Percentiles rank a stretch among this genome's conserved stretches.
These are phyloP conservation scores for Megaustenia siamemsis DNA, from an alignment of 2,888 invertebrate genomes.

Conservation along the genomic window DNA sequence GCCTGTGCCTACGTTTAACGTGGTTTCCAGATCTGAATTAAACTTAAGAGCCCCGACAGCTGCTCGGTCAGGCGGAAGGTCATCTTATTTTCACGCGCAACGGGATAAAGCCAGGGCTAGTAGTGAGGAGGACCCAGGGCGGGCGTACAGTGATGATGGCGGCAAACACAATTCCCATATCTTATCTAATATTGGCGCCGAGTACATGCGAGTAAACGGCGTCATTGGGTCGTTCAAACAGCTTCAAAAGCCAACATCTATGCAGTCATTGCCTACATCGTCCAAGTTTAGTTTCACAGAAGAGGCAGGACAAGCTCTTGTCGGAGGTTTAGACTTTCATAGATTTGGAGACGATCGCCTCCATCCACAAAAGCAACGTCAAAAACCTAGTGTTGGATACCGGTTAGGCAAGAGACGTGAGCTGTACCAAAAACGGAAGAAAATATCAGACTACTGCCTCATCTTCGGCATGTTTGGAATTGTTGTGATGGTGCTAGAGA, in stretches of 20 bases:
- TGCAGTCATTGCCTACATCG: constrained; percentile 93
- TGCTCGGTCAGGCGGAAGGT: constrained; percentile 52
- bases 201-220: constrained; percentile 96
- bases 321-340: constrained; percentile 94
- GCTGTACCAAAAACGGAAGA: constrained; percentile 97
- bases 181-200: constrained; percentile 96
- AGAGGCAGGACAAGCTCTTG: constrained; percentile 90
- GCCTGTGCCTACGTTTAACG: constrained; percentile 44
- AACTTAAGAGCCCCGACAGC: constrained; percentile 44
- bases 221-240: constrained; percentile 97
- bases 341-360: constrained; percentile 86
- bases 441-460: constrained; percentile 99
- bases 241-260: constrained; percentile 96
- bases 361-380: constrained; percentile 63
- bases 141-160: constrained; percentile 59
- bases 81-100: constrained; percentile 59
- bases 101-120: constrained; percentile 60
- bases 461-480: constrained; percentile 99
- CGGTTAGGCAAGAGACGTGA: constrained; percentile 98
- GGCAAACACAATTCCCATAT: constrained; percentile 58
- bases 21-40: constrained; percentile 52
- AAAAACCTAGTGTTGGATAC: constrained; percentile 83
- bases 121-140: constrained; percentile 58
- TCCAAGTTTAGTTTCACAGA: constrained; percentile 83
- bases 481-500: constrained; percentile 99